These are phyloP conservation scores for Ptilodon capucinus DNA, from an alignment of 2,888 invertebrate genomes.

Conservation along the genomic window DNA sequence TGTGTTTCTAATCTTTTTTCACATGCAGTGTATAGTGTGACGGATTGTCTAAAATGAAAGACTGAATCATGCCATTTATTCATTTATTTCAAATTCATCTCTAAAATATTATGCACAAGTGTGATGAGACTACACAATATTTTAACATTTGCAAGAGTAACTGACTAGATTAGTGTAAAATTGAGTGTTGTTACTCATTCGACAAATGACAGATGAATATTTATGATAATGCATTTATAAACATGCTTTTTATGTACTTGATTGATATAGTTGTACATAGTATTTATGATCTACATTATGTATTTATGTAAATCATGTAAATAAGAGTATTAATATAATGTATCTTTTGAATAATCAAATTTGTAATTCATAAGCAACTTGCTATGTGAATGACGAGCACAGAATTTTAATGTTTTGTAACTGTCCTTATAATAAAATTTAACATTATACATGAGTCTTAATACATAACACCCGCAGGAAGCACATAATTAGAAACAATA, in stretches of 20 bases:
- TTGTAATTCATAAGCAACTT: conserved; percentile 25
- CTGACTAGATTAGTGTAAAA: conserved; percentile 69
- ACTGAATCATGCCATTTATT: conserved; percentile 74
- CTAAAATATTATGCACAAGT: conserved; percentile 59
- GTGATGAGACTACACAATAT: conserved; percentile 50
- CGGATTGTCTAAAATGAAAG: conserved; percentile 62
- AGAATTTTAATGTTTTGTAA: conserved; percentile 59
- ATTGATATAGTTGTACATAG: conserved; percentile 52
- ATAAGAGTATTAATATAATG: conserved; percentile 41
- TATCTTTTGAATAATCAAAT: conserved; percentile 19
- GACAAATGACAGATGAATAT: conserved; percentile 35
- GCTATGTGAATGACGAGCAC: conserved; percentile 51
- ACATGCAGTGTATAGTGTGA: conserved; percentile 19
- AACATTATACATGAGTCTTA: conserved; percentile 44
- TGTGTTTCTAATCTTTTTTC: not conserved
- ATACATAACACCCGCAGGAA: conserved; percentile 36
- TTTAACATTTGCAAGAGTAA: conserved; percentile 49
- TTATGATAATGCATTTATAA: conserved; percentile 42
- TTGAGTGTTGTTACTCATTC: conserved; percentile 51
- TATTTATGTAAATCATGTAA: conserved; percentile 59
- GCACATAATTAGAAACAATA: conserved; percentile 35
- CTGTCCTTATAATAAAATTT: conserved; percentile 53
- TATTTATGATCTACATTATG: conserved; percentile 34
- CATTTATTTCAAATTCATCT: conserved; percentile 62
- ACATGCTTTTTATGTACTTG: conserved; percentile 33